These are phyloP conservation scores for Tetranychus truncatus DNA, from an alignment of 2,888 invertebrate species.

Conservation along the genomic window DNA sequence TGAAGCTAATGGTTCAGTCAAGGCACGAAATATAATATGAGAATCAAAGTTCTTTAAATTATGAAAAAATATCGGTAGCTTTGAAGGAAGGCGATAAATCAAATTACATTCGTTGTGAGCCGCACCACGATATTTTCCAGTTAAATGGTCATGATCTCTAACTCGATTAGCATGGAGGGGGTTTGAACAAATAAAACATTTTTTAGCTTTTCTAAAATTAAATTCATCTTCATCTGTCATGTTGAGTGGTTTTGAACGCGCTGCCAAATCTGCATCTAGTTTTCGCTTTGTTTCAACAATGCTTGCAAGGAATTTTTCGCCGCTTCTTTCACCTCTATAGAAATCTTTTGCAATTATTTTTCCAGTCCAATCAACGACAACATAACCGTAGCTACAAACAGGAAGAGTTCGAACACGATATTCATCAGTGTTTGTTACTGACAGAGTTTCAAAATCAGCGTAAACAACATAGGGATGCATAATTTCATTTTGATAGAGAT, in stretches of 20 bases:
- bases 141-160: too few species aligned
- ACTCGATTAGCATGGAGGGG: too few species aligned
- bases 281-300: background rate
- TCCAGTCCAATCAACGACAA: background rate
- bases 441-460: background rate
- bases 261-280: too few species aligned
- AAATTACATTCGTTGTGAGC: too few species aligned
- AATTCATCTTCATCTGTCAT: too few species aligned
- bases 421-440: background rate
- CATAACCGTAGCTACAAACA: background rate
- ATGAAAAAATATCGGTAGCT: background rate
- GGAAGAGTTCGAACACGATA: background rate
- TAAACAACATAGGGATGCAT: background rate
- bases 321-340: background rate
- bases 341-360: background rate
- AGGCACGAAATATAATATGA: conserved; percentile 1
- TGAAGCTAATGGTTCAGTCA: too few species aligned
- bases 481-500: background rate
- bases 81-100: background rate
- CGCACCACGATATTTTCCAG: too few species aligned
- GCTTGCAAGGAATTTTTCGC: background rate
- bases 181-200: too few species aligned
- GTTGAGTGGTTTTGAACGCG: too few species aligned
- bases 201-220: too few species aligned
- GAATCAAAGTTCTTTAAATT: conserved; percentile 8